phyloP scores from a whole-genome alignment of 2,888 invertebrate genomes.

The Pyrrhosoma nymphula region DNA sequence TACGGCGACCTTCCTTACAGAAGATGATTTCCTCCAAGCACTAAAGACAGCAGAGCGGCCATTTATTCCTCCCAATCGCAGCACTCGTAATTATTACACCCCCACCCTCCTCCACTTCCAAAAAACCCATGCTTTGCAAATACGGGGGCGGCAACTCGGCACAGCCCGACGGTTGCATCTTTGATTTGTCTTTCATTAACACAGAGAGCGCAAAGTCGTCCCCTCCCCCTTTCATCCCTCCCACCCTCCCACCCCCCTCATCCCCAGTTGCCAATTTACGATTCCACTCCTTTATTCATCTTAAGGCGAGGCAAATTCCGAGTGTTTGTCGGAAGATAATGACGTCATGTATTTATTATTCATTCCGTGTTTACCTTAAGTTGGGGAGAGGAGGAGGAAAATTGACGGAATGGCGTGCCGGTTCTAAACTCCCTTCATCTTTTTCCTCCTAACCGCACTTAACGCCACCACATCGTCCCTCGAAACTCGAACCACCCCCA shows the following conservation, averaged over 20 bases:
- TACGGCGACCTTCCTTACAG: background rate
- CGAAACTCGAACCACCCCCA: too few relatives aligned
- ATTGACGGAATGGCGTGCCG: background rate
- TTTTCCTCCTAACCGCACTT: too few relatives aligned
- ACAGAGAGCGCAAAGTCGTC: background rate
- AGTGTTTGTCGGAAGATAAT: constrained; percentile 5
- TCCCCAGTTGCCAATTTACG: background rate
- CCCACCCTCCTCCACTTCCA: too few relatives aligned
- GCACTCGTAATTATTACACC: background rate
- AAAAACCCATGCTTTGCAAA: background rate
- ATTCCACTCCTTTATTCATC: background rate
- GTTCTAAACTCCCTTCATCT: too few relatives aligned
- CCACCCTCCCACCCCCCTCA: background rate
- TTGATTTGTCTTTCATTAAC: background rate
- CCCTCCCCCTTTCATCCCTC: background rate
- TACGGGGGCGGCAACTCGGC: background rate
- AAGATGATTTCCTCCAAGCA: background rate
- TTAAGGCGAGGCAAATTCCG: background rate
- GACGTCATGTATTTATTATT: constrained; percentile 5
- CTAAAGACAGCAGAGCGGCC: background rate
- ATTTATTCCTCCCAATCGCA: background rate
- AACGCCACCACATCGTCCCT: too few relatives aligned
- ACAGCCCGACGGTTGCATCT: background rate
- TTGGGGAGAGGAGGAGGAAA: background rate
- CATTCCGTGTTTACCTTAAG: constrained; percentile 6